These are phyloP conservation scores for Schizaphis graminum DNA, from an alignment of 2,888 invertebrate genomes.

Conservation along the genomic window DNA sequence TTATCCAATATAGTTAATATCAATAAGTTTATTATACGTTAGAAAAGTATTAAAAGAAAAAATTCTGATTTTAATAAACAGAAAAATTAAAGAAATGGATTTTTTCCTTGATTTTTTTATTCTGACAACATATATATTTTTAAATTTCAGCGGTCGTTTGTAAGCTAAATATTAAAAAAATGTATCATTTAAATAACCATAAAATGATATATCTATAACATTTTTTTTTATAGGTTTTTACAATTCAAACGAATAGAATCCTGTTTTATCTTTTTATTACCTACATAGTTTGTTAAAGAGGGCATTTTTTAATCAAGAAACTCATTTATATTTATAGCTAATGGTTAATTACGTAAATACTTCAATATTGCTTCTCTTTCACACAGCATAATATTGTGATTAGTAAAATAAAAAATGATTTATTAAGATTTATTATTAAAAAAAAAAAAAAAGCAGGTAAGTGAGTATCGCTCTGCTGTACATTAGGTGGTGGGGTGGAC, in stretches of 20 bases:
- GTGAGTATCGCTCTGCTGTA: too few relatives aligned
- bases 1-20: background rate
- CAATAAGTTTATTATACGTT: background rate
- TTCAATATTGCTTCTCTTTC: background rate
- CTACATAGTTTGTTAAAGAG: background rate
- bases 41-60: background rate
- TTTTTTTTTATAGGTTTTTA: slow-evolving; percentile 29
- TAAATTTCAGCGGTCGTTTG: background rate
- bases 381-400: background rate
- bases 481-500: too few relatives aligned
- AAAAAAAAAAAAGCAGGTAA: too few relatives aligned
- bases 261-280: slow-evolving; percentile 11
- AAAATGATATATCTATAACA: background rate
- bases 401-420: background rate
- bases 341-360: background rate
- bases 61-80: background rate
- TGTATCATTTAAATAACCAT: background rate
- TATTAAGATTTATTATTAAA: background rate
- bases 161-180: background rate
- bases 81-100: background rate
- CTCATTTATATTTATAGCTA: background rate
- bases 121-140: background rate
- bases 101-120: background rate
- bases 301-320: slow-evolving; percentile 29
- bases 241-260: background rate